Base-by-base conservation (phyloP, 2,113 vertebrate species). In the Amia ocellicauda region DNA sequence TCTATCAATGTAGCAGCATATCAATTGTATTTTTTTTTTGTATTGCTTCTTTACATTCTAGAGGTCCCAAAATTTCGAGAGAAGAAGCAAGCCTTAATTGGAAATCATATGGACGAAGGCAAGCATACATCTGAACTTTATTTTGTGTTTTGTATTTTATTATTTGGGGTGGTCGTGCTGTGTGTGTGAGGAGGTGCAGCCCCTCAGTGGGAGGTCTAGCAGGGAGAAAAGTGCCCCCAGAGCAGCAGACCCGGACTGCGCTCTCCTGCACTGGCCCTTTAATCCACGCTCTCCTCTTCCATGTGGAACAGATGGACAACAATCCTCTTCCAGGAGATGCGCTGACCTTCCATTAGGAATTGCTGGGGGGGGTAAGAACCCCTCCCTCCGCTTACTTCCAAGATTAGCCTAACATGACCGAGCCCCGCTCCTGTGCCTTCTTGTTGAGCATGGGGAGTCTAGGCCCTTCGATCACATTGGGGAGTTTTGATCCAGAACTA, bases 21-120 rank as follows among this genome's bases (percentile, higher is more conserved):
- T 20, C 27, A 20, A 19, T 22, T 26, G n/a, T 10, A n/a, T 2
- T 57, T 17, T 24, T 65, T 19, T 58, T 31, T 67, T 17, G 60
- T 14, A 36, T 36, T 36, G 31, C 31, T 36, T 36, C 31, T 36
- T 36, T 36, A 36, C 31, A 16, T 82, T 81, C 31, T 74, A 88
- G 86, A 84, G 84, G 78, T 89, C 86, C 80, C 78, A 69, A 83
- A 79, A 83, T 89, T 89, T 89, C 87, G 87, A 81, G 84, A 85
- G 83, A 80, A 87, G 84, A 85, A 75, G 78, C 83, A 74, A 76
- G 76, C 83, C 84, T 79, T 80, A 82, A 78, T 88, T 85, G 82
- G 81, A 82, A 89, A 89, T 90, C 89, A 85, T 90, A 90, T 90
- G 89, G 89, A 90, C 86, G 89, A 90, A 89, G 89, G 89, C 82